Percentiles rank a stretch among this genome's conserved stretches.
These are phyloP conservation scores for Lagria hirta DNA, from an alignment of 2,888 invertebrate genomes.

Conservation along the genomic window DNA sequence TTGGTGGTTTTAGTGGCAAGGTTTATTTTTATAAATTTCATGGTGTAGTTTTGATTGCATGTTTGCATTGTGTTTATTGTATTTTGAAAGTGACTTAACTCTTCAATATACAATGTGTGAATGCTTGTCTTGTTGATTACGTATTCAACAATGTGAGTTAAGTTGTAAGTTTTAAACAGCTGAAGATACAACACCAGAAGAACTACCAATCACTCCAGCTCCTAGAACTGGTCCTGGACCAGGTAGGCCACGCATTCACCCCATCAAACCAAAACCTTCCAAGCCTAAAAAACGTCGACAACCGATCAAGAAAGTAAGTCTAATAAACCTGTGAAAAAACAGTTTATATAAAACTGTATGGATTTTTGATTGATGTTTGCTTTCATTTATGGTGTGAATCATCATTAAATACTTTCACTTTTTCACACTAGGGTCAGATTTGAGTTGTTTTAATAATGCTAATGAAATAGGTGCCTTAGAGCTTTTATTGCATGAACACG, in stretches of 20 bases:
- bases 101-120: conserved; percentile 10
- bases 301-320: conserved; percentile 41
- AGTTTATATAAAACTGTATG: conserved; percentile 6
- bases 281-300: conserved; percentile 45
- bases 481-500: too few relatives aligned
- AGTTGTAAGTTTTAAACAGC: conserved; percentile 44
- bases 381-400: conserved; percentile 12
- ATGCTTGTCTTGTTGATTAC: conserved; percentile 18
- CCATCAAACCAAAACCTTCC: conserved; percentile 47
- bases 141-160: conserved; percentile 22
- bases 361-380: conserved; percentile 5
- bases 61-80: conserved; percentile 4
- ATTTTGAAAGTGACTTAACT: background rate
- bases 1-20: conserved; percentile 19
- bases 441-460: conserved; percentile 22
- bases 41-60: conserved; percentile 17
- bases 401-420: conserved; percentile 19
- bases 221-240: conserved; percentile 43
- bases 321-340: conserved; percentile 10
- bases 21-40: conserved; percentile 5
- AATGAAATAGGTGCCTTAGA: too few relatives aligned
- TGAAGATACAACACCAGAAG: conserved; percentile 41
- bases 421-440: conserved; percentile 31
- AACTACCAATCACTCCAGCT: conserved; percentile 31
- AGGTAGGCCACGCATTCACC: conserved; percentile 50